phyloP scores from a whole-genome alignment of 2,797 vertebrate species.

The Tokudaia tokunoshimensis region DNA sequence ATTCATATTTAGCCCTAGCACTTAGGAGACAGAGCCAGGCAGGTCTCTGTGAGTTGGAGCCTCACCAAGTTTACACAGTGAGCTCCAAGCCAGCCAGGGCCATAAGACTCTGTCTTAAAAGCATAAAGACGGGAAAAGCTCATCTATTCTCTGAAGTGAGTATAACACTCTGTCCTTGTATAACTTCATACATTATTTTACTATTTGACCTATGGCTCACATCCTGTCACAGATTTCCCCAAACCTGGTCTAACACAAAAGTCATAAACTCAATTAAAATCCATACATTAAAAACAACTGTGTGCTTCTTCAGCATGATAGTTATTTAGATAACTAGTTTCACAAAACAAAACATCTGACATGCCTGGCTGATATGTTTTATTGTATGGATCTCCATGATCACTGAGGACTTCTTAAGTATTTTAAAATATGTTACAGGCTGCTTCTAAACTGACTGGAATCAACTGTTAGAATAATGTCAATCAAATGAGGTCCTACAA shows the following conservation, averaged over 20 bases:
- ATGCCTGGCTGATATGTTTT: background rate
- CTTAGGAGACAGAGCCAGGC: background rate
- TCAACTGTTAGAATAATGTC: background rate
- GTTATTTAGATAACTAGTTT: background rate
- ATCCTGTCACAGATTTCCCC: background rate
- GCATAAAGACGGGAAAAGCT: background rate
- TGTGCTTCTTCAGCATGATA: background rate
- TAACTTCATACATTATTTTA: background rate
- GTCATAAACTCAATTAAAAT: background rate
- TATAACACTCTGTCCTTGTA: background rate
- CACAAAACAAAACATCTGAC: background rate
- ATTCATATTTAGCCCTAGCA: background rate
- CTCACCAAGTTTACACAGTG: background rate
- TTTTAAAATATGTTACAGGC: background rate
- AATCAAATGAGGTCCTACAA: background rate
- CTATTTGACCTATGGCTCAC: background rate
- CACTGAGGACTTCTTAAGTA: background rate
- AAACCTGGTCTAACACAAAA: background rate
- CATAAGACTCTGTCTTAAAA: background rate
- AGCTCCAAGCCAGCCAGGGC: background rate
- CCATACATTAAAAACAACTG: background rate
- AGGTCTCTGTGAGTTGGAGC: background rate
- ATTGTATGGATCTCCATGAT: background rate
- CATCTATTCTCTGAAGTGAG: background rate
- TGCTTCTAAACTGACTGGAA: constrained; percentile 14